Evolutionary conservation across 2,113 vertebrate genomes (phyloP).

Genomic region (Tragulus kanchil): DNA sequence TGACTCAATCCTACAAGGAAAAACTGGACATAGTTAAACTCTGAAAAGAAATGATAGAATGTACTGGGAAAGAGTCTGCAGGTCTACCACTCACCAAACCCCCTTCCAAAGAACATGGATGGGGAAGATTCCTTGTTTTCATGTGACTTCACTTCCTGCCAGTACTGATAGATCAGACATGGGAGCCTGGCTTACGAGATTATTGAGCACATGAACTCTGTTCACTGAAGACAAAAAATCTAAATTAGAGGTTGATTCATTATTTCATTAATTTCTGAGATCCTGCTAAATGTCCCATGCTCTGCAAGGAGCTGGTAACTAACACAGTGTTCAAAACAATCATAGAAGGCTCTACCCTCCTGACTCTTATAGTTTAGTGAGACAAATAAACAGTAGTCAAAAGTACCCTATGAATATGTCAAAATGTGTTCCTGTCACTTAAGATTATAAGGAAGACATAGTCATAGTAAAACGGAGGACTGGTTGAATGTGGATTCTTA

Average conservation of each 20-base stretch:
- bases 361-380: background rate
- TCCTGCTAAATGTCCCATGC: background rate
- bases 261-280: constrained; percentile 12
- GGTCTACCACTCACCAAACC: background rate
- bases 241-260: background rate
- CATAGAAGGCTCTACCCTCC: background rate
- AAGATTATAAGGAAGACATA: background rate
- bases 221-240: background rate
- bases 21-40: background rate
- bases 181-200: background rate
- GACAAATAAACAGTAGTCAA: background rate
- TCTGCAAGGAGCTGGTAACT: background rate
- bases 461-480: background rate
- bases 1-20: background rate
- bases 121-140: background rate
- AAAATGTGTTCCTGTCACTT: background rate
- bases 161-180: background rate
- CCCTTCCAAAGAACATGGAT: background rate
- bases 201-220: background rate
- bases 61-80: background rate
- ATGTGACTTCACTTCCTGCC: background rate
- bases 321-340: background rate
- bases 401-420: background rate
- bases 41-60: background rate
- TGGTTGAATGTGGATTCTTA: background rate